Evolutionary conservation across 2,888 invertebrate species (phyloP).

Genomic region (Ligdia adustata): DNA sequence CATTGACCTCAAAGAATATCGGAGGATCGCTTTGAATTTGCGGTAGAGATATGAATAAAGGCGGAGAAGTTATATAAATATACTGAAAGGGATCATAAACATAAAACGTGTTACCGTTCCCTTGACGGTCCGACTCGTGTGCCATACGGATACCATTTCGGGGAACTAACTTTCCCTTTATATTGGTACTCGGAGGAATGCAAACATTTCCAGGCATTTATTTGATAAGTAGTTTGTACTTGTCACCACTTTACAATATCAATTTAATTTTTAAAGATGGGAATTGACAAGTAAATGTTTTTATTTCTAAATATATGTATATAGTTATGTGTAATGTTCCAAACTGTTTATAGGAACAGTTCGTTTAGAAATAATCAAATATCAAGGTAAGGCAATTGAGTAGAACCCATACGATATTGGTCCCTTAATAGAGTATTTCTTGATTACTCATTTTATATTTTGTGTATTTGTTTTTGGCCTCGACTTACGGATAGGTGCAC

Average conservation of each 20-base stretch:
- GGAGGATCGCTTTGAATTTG: constrained; percentile 35
- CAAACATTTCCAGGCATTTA: constrained; percentile 50
- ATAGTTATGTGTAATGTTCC: no score
- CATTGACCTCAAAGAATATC: constrained; percentile 40
- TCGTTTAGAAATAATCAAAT: no score
- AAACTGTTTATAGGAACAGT: no score
- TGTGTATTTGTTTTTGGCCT: no score
- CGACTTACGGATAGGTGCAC: no score
- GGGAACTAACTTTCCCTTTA: constrained; percentile 56
- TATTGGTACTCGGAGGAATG: constrained; percentile 48
- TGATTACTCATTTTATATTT: no score
- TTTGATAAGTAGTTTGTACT: constrained; percentile 42
- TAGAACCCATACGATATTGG: no score
- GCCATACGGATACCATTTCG: constrained; percentile 52
- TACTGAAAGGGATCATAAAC: constrained; percentile 56
- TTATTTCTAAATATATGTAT: no score
- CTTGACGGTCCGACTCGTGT: constrained; percentile 45
- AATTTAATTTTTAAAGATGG: no score
- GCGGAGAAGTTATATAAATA: constrained; percentile 52
- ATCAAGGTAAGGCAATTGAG: no score
- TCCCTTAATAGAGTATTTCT: no score
- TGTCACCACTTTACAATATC: constrained; percentile 25
- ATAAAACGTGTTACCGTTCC: constrained; percentile 58
- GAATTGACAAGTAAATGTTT: no score
- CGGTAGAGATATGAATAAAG: constrained; percentile 47